Conservation (phyloP, 2,113 vertebrate genomes). For the Ciconia boyciana region DNA sequence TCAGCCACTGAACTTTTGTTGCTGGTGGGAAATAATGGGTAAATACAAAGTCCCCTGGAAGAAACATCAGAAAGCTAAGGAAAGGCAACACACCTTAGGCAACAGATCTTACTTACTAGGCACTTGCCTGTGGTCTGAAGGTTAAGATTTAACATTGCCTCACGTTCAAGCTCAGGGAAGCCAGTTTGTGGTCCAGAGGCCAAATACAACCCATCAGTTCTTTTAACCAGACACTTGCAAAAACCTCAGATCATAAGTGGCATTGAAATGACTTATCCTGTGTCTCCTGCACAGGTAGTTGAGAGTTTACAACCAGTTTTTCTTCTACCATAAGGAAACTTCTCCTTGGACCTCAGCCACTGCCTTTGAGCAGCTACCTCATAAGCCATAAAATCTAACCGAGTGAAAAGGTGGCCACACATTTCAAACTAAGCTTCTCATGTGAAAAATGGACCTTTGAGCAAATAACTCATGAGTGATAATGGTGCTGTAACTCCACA, state of each 20-base stretch:
- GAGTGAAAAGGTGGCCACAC: not conserved
- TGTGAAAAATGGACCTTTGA: constrained; percentile 1
- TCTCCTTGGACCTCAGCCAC: not conserved
- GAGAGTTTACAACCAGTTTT: not conserved
- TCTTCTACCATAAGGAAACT: not conserved
- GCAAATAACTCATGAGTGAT: not conserved
- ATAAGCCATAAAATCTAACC: not conserved
- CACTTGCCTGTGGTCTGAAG: not conserved
- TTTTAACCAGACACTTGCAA: not conserved
- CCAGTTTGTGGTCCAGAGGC: not conserved
- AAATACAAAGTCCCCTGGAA: not conserved
- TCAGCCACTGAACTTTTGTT: not conserved
- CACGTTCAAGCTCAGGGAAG: not conserved
- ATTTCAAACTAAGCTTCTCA: not conserved
- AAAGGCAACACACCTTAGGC: not conserved
- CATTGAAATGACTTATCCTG: not conserved
- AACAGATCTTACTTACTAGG: not conserved
- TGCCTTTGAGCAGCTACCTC: not conserved
- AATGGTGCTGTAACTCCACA: not conserved
- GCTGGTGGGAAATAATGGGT: not conserved
- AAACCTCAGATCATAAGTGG: not conserved
- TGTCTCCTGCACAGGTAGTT: not conserved
- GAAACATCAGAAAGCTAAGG: not conserved
- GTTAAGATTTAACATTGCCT: not conserved
- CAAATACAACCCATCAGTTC: not conserved